These are phyloP conservation scores for Sebastes cheni DNA, from an alignment of 2,797 vertebrate species.

Conservation along the genomic window DNA sequence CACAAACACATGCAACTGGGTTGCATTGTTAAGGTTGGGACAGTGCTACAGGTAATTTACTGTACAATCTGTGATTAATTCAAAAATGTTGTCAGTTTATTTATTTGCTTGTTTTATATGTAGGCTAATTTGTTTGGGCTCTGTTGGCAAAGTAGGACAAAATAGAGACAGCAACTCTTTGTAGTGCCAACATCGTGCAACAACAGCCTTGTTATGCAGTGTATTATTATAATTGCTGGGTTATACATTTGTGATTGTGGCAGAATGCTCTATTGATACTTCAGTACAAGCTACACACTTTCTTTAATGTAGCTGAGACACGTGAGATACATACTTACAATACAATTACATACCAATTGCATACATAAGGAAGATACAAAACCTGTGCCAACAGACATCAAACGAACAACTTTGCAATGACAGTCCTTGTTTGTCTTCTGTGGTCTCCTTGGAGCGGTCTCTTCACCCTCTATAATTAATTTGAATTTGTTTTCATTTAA, in stretches of 20 bases:
- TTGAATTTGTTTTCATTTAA: not conserved
- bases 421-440: not conserved
- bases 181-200: not conserved
- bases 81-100: not conserved
- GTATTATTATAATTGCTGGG: not conserved
- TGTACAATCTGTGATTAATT: not conserved
- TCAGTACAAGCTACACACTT: too few species aligned
- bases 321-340: not conserved
- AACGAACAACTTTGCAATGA: not conserved
- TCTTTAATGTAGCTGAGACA: not conserved
- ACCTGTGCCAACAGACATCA: not conserved
- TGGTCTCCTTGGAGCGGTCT: not conserved
- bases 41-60: not conserved
- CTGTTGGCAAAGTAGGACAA: not conserved
- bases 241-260: not conserved
- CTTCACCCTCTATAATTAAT: not conserved
- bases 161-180: not conserved
- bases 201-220: not conserved
- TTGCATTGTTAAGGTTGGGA: too few species aligned
- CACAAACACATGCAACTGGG: too few species aligned
- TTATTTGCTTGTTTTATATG: not conserved
- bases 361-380: not conserved
- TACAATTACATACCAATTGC: not conserved
- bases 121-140: not conserved
- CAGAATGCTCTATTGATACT: too few species aligned